phyloP scores from a whole-genome alignment of 1,140 invertebrate genomes.

The Danaus plexippus region DNA sequence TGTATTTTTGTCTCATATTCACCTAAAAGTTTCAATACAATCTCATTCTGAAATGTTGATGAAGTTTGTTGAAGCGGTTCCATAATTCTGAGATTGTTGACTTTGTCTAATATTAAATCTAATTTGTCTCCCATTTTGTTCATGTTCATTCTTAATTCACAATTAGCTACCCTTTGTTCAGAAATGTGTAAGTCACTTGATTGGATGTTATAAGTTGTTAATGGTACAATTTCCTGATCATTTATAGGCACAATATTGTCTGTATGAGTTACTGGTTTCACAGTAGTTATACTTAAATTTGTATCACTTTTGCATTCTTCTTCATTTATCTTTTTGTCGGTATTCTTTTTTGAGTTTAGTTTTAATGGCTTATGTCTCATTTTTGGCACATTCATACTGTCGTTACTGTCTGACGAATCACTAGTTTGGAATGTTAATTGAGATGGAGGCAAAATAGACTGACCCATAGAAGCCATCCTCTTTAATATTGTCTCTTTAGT shows the following conservation, averaged over 20 bases:
- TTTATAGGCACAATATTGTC: constrained; percentile 18
- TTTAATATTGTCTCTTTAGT: constrained; percentile 53
- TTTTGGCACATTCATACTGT: constrained; percentile 27
- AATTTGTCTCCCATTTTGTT: constrained; percentile 52
- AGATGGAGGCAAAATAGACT: constrained; percentile 48
- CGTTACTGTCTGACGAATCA: constrained; percentile 49
- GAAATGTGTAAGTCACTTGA: constrained; percentile 39
- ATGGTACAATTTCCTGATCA: constrained; percentile 32
- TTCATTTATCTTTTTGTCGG: constrained; percentile 26
- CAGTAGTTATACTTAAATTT: constrained; percentile 17
- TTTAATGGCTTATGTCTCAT: constrained; percentile 38
- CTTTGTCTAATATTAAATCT: constrained; percentile 40
- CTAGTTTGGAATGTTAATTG: constrained; percentile 26
- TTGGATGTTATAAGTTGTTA: constrained; percentile 11
- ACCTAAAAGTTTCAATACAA: constrained; percentile 44
- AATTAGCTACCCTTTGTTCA: constrained; percentile 57
- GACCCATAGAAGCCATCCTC: constrained; percentile 61
- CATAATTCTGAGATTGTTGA: constrained; percentile 28
- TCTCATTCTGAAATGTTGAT: constrained; percentile 35
- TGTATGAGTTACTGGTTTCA: constrained; percentile 13
- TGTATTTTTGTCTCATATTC: constrained; percentile 61
- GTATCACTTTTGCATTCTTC: constrained; percentile 21
- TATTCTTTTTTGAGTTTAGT: constrained; percentile 25
- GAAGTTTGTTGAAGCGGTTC: constrained; percentile 6
- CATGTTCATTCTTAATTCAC: constrained; percentile 57